Conservation (phyloP, 2,797 vertebrate genomes). For the Mus spretus region DNA sequence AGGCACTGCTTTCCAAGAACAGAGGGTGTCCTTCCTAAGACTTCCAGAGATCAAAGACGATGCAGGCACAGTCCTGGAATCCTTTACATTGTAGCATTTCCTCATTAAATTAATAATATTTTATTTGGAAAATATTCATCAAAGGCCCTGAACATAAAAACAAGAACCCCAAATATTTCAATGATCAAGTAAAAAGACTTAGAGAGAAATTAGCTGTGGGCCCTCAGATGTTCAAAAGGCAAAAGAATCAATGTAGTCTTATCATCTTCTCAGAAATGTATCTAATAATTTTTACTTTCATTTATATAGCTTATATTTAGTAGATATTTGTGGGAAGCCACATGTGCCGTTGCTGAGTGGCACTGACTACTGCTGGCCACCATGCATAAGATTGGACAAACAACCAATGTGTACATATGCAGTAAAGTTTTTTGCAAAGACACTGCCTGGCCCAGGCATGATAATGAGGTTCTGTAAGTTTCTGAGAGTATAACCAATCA, state of each 20-base stretch:
- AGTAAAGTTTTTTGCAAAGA: too few species aligned
- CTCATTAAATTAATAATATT: background rate
- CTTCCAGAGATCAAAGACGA: background rate
- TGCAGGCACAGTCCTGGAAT: background rate
- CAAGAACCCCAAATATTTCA: background rate
- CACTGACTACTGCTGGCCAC: too few species aligned
- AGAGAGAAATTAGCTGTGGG: background rate
- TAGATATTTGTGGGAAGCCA: background rate
- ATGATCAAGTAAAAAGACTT: background rate
- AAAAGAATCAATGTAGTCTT: background rate
- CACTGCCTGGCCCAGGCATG: too few species aligned
- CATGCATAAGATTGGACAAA: too few species aligned
- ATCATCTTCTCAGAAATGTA: background rate
- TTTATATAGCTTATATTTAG: background rate
- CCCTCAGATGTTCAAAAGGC: background rate
- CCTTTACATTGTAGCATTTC: background rate
- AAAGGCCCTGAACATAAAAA: background rate
- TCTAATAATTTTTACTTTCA: background rate
- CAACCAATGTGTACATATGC: too few species aligned
- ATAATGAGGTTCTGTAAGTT: too few species aligned
- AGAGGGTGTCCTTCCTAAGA: background rate
- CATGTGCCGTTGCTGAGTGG: too few species aligned
- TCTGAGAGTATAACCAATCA: too few species aligned
- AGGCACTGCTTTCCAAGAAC: background rate
- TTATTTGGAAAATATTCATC: background rate